Conservation (phyloP, 2,888 invertebrate species). For the Latrodectus hesperus region DNA sequence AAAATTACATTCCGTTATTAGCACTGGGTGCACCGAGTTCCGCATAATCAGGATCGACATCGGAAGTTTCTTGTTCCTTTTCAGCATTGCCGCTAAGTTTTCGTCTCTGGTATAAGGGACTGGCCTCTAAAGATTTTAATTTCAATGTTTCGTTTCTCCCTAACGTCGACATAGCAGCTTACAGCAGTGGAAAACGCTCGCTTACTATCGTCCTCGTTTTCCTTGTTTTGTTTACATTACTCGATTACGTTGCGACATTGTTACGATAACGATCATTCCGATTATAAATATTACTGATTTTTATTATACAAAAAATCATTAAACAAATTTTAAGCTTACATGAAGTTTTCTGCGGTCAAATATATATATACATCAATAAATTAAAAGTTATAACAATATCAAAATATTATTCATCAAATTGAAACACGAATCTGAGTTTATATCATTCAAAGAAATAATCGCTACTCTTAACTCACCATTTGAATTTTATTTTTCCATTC, state of each 20-base stretch:
- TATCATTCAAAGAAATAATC: no score
- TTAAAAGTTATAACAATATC: no score
- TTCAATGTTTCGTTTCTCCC: conserved; percentile 8
- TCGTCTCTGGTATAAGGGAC: conserved; percentile 57
- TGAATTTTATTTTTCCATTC: no score
- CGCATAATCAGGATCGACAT: conserved; percentile 59
- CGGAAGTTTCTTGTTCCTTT: conserved; percentile 51
- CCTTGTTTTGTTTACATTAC: not conserved
- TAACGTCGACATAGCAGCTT: conserved; percentile 15
- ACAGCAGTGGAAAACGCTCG: conserved; percentile 19
- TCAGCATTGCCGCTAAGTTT: conserved; percentile 32
- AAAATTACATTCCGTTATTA: conserved; percentile 24
- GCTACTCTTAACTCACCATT: no score
- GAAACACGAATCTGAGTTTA: no score
- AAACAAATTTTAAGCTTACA: no score
- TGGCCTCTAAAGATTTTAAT: conserved; percentile 51
- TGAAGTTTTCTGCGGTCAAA: no score
- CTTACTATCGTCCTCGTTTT: not conserved
- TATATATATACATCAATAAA: no score
- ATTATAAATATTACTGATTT: not conserved
- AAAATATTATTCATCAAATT: no score
- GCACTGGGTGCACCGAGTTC: conserved; percentile 45
- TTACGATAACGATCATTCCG: not conserved
- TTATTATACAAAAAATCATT: not conserved
- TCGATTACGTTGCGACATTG: not conserved